A percentile compares a stretch with the other conserved stretches of the same genome.
Conservation (phyloP, 2,797 vertebrate species). For the Enteromius unitaeniatus region DNA sequence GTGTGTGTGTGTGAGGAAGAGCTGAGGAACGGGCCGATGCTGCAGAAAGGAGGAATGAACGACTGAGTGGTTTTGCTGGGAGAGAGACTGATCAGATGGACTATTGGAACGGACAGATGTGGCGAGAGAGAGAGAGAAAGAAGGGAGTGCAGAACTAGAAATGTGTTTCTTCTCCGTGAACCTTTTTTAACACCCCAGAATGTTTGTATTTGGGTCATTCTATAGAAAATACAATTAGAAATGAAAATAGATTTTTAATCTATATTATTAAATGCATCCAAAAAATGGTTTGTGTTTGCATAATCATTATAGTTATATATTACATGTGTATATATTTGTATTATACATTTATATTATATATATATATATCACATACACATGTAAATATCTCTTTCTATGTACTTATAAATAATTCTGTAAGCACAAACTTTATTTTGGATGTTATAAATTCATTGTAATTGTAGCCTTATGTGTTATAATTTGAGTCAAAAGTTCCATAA, state of each 20-base stretch:
- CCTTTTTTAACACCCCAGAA: neutral
- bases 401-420: neutral
- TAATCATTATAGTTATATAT: too few relatives aligned
- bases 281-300: too few relatives aligned
- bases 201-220: neutral
- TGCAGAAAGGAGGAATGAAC: conserved; percentile 51
- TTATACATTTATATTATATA: too few relatives aligned
- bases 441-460: neutral
- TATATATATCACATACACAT: too few relatives aligned
- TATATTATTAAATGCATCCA: too few relatives aligned
- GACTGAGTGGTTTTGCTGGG: conserved; percentile 43
- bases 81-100: neutral
- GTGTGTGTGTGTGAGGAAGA: conserved; percentile 30
- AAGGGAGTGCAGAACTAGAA: neutral
- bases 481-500: too few relatives aligned
- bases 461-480: neutral
- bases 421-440: neutral
- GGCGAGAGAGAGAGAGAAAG: neutral
- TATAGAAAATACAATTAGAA: too few relatives aligned
- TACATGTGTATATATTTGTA: too few relatives aligned
- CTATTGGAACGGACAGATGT: neutral
- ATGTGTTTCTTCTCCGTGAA: neutral
- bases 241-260: too few relatives aligned
- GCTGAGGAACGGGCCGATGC: neutral
- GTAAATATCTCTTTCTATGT: too few relatives aligned